Evolutionary conservation across 2,888 invertebrate genomes (phyloP), one percentile per base, ranked within the genome.

Genomic region (Bembecia ichneumoniformis): DNA sequence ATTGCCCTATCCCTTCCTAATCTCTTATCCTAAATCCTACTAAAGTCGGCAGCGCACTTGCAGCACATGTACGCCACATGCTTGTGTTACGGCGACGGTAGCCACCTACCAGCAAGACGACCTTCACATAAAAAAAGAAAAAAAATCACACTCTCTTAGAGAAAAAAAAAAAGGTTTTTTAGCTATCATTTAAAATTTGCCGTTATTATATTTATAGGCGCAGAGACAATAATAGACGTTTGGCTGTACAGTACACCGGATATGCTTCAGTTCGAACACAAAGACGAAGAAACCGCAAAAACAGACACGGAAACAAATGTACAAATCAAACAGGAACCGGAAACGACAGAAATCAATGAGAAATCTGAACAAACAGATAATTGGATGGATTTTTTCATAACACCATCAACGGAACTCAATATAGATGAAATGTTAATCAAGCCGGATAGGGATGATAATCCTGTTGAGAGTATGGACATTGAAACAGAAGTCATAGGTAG

Each of bases 211-310:
- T 62, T 64, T 84, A 11, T 74, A 91, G 95, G 96, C 43, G 91
- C 93, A 10, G 96, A 96, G 82, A 96, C 95, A 0, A 70, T 93
- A 9, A 90, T 93, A 0, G 93, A 94, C 61, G 89, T 94, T 3
- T 93, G 92, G 91, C 59, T 92, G 0, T 89, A 90, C 62, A 83
- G 84, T 35, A 82, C 84, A 0, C 73, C 70, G 34, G 80, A 83
- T 40, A 87, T 87, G 87, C 16, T 82, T 0, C 59, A 77, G 54
- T 77, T 70, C 47, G 77, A 79, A 28, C 77, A 66, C 58, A 74
- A 70, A 51, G 83, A 83, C 7, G 64, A 52, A 1, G 17, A n/a
- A 16, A 17, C 51, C n/a, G 13, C 13, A 1, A 43, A 51, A 1
- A 1, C 43, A 20, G 35, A 49, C 14, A 34, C 28, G 28, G n/a